phyloP scores from a whole-genome alignment of 2,797 vertebrate genomes.

The Lemur catta region DNA sequence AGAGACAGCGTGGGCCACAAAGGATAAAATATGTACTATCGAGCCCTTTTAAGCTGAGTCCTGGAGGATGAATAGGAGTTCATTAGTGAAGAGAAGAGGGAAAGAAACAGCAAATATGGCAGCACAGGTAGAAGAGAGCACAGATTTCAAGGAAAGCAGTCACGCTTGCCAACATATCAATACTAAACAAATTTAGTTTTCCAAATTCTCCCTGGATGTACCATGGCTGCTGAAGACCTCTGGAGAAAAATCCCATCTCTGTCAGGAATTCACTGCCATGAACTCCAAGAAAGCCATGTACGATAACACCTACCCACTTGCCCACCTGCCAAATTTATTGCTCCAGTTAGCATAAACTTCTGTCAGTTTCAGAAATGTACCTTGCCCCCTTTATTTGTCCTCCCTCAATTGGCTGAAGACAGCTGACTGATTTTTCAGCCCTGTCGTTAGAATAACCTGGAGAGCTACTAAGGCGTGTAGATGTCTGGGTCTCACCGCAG shows the following conservation, averaged over 20 bases:
- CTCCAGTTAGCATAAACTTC: background rate
- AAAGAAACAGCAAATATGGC: background rate
- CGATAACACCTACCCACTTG: background rate
- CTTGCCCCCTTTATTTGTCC: background rate
- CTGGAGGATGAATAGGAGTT: background rate
- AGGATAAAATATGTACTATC: background rate
- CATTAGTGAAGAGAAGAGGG: background rate
- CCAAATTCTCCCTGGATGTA: background rate
- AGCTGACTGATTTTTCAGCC: background rate
- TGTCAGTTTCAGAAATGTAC: background rate
- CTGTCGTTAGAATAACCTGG: background rate
- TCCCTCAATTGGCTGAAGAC: background rate
- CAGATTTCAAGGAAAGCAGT: background rate
- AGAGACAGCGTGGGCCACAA: background rate
- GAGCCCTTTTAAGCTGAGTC: background rate
- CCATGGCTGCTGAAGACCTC: background rate
- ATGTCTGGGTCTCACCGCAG: background rate
- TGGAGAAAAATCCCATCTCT: background rate
- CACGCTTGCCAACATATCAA: background rate
- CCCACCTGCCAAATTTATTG: background rate
- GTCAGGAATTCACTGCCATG: background rate
- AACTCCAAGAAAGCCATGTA: background rate
- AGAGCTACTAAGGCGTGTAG: background rate
- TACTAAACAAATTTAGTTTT: background rate
- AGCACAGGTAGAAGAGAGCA: background rate